A percentile compares a stretch with the other conserved stretches of the same genome.
These are phyloP conservation scores for Malurus leucopterus DNA, from an alignment of 2,797 vertebrate genomes.

Conservation along the genomic window DNA sequence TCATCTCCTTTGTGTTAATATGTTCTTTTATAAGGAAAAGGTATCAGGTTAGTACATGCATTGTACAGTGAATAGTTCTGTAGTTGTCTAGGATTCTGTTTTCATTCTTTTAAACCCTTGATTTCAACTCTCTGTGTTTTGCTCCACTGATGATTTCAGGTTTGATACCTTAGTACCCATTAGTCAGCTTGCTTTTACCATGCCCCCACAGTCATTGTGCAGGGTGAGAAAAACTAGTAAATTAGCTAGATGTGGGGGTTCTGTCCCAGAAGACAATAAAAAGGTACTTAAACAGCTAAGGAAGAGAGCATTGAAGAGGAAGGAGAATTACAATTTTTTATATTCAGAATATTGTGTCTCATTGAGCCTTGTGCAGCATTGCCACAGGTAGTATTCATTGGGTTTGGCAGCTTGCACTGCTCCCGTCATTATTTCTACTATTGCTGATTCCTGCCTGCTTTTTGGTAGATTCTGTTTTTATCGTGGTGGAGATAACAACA, in stretches of 20 bases:
- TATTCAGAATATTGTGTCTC: not conserved
- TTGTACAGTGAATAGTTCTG: not conserved
- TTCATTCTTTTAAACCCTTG: not conserved
- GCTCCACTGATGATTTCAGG: not conserved
- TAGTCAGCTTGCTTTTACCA: not conserved
- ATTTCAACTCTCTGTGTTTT: not conserved
- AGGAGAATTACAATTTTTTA: not conserved
- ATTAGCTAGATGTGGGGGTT: not conserved
- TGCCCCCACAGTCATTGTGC: not conserved
- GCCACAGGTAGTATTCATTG: not conserved
- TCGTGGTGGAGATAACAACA: not conserved
- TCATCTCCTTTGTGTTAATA: not conserved
- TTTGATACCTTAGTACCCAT: not conserved
- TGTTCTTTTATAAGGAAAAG: not conserved
- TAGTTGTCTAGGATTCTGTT: not conserved
- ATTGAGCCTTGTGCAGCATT: not conserved
- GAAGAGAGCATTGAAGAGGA: not conserved
- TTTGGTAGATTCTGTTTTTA: not conserved
- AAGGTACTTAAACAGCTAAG: not conserved
- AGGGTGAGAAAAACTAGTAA: not conserved
- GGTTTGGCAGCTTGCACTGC: not conserved
- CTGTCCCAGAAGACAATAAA: not conserved
- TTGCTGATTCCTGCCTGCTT: not conserved
- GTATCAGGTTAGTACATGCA: not conserved
- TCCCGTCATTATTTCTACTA: not conserved